Conservation (phyloP, 35 echinoderm and acorn worm genomes). For the Diadema setosum region DNA sequence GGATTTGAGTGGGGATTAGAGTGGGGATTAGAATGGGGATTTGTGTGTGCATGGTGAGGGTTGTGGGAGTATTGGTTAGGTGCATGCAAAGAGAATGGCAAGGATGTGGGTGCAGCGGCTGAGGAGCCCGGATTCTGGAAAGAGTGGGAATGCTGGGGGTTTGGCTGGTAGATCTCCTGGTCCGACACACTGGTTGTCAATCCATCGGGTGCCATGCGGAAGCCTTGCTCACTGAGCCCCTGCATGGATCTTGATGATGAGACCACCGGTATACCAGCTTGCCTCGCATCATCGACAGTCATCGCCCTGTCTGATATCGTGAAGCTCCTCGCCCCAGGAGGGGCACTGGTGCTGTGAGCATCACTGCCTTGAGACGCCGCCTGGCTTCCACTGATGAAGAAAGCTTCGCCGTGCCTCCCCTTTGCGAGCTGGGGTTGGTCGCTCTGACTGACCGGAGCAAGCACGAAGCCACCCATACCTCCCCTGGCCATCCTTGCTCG, state of each 20-base stretch:
- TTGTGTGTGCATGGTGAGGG: not conserved
- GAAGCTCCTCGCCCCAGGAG: constrained; percentile 50
- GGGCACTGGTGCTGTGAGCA: not conserved
- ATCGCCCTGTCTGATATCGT: constrained; percentile 53
- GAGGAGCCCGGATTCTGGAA: constrained; percentile 23
- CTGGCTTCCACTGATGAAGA: constrained; percentile 42
- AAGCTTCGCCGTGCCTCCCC: constrained; percentile 77
- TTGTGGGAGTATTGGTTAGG: not conserved
- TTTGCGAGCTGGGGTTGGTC: constrained; percentile 35
- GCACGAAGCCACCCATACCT: not conserved
- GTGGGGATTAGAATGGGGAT: constrained; percentile 19
- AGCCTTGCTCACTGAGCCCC: constrained; percentile 7
- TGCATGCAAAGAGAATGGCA: not conserved
- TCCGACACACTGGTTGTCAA: not conserved
- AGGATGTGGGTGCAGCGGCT: constrained; percentile 25
- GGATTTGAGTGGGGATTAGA: constrained; percentile 15
- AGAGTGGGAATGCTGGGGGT: constrained; percentile 31
- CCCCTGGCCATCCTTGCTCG: constrained; percentile 1
- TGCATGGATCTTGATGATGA: constrained; percentile 34
- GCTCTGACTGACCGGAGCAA: not conserved
- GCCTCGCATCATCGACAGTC: constrained; percentile 41
- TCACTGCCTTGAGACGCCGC: not conserved
- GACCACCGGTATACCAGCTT: constrained; percentile 78
- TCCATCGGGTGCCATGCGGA: not conserved
- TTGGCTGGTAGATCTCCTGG: constrained; percentile 7